Percentiles rank a stretch among this genome's conserved stretches.
Conservation (phyloP, 2,888 invertebrate genomes). For the Hypomecis atomaria region DNA sequence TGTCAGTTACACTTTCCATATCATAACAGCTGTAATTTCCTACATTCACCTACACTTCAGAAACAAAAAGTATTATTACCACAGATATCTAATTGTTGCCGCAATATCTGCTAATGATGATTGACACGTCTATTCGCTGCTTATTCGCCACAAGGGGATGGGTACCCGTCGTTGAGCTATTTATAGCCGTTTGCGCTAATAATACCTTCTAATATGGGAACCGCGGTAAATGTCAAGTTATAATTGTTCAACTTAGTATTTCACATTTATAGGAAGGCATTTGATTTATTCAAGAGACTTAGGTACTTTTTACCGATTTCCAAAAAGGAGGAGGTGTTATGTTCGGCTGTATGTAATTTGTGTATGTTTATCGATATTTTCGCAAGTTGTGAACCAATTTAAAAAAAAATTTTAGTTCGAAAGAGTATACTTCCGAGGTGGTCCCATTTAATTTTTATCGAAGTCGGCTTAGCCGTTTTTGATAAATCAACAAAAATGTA, state of each 20-base stretch:
- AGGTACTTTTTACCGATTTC: too few relatives aligned
- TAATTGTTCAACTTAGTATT: conserved; percentile 10
- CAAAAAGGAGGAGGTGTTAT: too few relatives aligned
- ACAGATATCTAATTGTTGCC: conserved; percentile 46
- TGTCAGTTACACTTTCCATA: too few relatives aligned
- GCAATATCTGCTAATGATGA: conserved; percentile 68
- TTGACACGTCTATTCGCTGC: conserved; percentile 60
- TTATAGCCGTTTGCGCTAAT: conserved; percentile 33
- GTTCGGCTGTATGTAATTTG: too few relatives aligned
- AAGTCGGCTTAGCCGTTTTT: too few relatives aligned
- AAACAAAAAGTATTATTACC: conserved; percentile 27
- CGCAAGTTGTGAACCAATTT: too few relatives aligned
- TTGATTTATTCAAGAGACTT: background rate
- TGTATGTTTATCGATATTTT: too few relatives aligned
- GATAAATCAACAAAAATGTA: too few relatives aligned
- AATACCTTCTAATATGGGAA: conserved; percentile 20
- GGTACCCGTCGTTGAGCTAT: conserved; percentile 35
- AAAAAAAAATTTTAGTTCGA: too few relatives aligned
- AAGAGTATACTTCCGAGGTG: too few relatives aligned
- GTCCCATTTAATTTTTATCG: too few relatives aligned
- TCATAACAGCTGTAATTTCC: background rate
- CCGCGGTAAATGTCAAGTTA: conserved; percentile 26
- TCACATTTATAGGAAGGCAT: conserved; percentile 2
- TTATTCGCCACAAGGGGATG: conserved; percentile 49
- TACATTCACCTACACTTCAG: background rate